Percentiles rank a stretch among this genome's conserved stretches.
phyloP scores from a whole-genome alignment of 2,797 vertebrate species.

The Botia almorhae region DNA sequence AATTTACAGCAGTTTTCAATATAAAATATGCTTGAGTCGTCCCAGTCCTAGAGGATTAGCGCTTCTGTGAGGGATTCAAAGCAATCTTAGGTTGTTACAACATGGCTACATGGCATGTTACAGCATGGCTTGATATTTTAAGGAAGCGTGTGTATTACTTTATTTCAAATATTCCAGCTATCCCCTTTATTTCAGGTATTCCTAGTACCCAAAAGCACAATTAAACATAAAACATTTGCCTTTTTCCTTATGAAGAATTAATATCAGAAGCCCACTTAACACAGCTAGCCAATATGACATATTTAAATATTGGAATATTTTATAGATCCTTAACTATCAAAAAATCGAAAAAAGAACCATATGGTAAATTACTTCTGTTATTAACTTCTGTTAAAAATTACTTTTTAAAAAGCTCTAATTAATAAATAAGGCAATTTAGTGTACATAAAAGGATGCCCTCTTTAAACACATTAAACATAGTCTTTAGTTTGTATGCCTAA shows the following conservation, averaged over 20 bases:
- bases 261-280: too few species aligned
- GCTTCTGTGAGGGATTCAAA: not conserved
- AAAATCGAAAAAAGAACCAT: too few species aligned
- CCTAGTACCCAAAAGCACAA: not conserved
- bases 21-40: not conserved
- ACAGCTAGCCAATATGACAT: too few species aligned
- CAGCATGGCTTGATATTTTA: too few species aligned
- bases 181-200: not conserved
- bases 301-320: too few species aligned
- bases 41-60: not conserved
- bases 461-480: not conserved
- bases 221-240: not conserved
- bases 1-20: not conserved
- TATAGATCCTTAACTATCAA: too few species aligned
- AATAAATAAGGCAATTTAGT: too few species aligned
- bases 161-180: not conserved
- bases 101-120: not conserved
- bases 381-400: too few species aligned
- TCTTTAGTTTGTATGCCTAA: not conserved
- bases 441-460: not conserved
- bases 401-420: too few species aligned
- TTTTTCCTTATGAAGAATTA: too few species aligned
- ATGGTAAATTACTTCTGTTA: too few species aligned
- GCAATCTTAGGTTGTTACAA: slow-evolving; percentile 8
- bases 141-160: too few species aligned